phyloP scores from a whole-genome alignment of 2,888 invertebrate genomes.

The Torymus texanus region DNA sequence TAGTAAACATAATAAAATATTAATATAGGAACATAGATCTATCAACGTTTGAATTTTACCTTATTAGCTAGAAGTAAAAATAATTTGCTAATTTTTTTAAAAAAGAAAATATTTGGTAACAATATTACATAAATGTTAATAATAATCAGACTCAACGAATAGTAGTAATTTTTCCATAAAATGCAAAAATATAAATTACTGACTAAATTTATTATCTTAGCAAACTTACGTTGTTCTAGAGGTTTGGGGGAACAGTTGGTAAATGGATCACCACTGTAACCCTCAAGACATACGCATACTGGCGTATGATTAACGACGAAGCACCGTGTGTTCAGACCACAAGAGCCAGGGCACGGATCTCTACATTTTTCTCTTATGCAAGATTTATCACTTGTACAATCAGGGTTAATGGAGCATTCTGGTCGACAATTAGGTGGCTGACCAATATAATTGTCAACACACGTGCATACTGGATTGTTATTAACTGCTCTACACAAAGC shows the following conservation, averaged over 20 bases:
- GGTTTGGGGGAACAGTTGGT: conserved; percentile 68
- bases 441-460: conserved; percentile 71
- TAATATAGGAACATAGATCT: too few relatives aligned
- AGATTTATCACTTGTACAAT: conserved; percentile 84
- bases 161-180: not conserved
- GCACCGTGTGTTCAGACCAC: conserved; percentile 80
- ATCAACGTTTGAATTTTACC: too few relatives aligned
- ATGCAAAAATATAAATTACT: not conserved
- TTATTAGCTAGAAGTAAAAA: too few relatives aligned
- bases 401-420: conserved; percentile 87
- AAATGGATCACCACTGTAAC: conserved; percentile 81
- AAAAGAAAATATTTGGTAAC: too few relatives aligned
- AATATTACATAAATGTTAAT: too few relatives aligned
- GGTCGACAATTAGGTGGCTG: conserved; percentile 82
- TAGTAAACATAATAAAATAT: too few relatives aligned
- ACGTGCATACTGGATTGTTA: conserved; percentile 70
- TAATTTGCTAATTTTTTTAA: too few relatives aligned
- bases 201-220: not conserved
- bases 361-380: conserved; percentile 86
- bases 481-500: conserved; percentile 86
- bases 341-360: conserved; percentile 86
- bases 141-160: too few relatives aligned
- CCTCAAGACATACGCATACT: conserved; percentile 80
- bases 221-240: conserved; percentile 78
- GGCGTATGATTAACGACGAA: conserved; percentile 83